Conservation (phyloP, 2,797 vertebrate genomes). For the Vespertilio murinus region DNA sequence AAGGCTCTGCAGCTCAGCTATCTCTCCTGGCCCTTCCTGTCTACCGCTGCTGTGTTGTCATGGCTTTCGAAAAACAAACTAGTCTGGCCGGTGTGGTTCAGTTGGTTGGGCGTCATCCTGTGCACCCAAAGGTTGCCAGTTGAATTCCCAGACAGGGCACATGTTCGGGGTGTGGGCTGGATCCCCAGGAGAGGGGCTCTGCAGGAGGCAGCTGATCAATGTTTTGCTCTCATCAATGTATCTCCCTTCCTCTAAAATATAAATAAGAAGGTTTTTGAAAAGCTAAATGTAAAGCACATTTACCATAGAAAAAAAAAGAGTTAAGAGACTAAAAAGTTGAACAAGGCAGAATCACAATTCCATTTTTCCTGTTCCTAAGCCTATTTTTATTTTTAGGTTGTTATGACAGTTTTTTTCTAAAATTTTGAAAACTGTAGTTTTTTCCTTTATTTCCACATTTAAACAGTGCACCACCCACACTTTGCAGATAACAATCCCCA, state of each 20-base stretch:
- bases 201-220: neutral
- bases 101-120: neutral
- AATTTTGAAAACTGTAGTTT: conserved; percentile 15
- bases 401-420: conserved; percentile 15
- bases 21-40: neutral
- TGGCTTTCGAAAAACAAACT: neutral
- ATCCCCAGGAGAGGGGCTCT: neutral
- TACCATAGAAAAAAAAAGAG: neutral
- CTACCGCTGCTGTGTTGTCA: neutral
- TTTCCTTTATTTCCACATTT: neutral
- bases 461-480: neutral
- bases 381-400: neutral
- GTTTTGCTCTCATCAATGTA: neutral
- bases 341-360: neutral
- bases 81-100: neutral
- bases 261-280: neutral
- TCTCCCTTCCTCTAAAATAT: neutral
- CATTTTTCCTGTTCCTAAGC: neutral
- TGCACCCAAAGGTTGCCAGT: neutral
- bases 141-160: neutral
- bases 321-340: neutral
- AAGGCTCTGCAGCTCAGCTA: neutral
- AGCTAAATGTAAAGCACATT: neutral
- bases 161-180: neutral
- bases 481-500: neutral